Conservation (phyloP, 23 tunicate species). For the Styela clava region DNA sequence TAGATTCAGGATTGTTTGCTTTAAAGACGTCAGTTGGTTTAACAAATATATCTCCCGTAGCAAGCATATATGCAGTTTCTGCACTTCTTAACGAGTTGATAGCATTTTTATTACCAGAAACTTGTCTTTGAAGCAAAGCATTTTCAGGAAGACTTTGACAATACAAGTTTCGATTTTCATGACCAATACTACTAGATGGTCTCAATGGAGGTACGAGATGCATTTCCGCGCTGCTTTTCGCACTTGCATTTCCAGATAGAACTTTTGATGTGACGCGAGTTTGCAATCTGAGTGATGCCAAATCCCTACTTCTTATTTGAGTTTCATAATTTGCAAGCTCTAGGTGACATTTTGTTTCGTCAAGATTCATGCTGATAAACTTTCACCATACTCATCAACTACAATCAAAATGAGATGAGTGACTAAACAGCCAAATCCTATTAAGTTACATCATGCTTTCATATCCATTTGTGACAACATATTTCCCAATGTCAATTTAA, state of each 20-base stretch:
- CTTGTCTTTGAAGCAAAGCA: constrained; percentile 4
- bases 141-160: not conserved
- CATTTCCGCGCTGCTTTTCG: not conserved
- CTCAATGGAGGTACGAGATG: not conserved
- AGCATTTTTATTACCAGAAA: not conserved
- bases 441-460: too few relatives aligned
- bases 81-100: constrained; percentile 1
- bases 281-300: not conserved
- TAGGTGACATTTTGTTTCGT: not conserved
- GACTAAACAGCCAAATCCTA: too few relatives aligned
- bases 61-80: constrained; percentile 15
- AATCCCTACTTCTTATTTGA: not conserved
- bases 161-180: not conserved
- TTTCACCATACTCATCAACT: not conserved
- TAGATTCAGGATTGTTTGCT: not conserved
- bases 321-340: not conserved
- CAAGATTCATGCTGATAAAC: not conserved
- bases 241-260: not conserved
- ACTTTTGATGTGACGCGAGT: not conserved
- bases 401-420: too few relatives aligned
- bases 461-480: too few relatives aligned
- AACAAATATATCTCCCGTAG: constrained; percentile 20
- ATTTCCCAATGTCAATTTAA: too few relatives aligned
- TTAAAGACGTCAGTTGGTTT: constrained; percentile 10
- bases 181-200: not conserved